A percentile compares a stretch with the other conserved stretches of the same genome.
Evolutionary conservation across 2,797 vertebrate species (phyloP).

Genomic region (Acropternis orthonyx): DNA sequence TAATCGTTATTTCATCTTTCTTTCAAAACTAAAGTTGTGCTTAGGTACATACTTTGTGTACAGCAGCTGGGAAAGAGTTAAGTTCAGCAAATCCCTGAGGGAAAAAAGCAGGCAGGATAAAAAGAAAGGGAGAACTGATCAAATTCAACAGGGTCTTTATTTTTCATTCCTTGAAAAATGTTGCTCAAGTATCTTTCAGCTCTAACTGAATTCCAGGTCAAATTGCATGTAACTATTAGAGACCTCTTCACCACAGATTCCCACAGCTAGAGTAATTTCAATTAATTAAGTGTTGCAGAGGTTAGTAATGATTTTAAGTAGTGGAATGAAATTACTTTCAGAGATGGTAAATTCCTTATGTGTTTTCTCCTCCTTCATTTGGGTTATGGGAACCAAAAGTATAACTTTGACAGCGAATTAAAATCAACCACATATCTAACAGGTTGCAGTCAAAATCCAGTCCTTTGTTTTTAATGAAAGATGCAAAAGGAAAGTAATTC

Average conservation of each 20-base stretch:
- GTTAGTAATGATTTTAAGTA: conserved; percentile 76
- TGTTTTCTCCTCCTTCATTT: conserved; percentile 64
- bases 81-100: conserved; percentile 33
- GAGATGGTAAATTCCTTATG: conserved; percentile 50
- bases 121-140: conserved; percentile 36
- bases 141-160: conserved; percentile 67
- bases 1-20: background rate
- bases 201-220: conserved; percentile 77
- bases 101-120: conserved; percentile 17
- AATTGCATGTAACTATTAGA: conserved; percentile 70
- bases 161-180: conserved; percentile 73
- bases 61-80: conserved; percentile 11
- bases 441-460: conserved; percentile 18
- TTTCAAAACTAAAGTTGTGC: background rate
- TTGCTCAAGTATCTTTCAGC: conserved; percentile 70
- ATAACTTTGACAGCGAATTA: conserved; percentile 38
- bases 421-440: conserved; percentile 5
- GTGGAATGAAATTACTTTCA: conserved; percentile 73
- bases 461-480: background rate
- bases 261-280: conserved; percentile 68
- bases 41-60: background rate
- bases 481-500: background rate
- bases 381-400: conserved; percentile 38
- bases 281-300: conserved; percentile 79
- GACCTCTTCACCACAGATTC: conserved; percentile 74